Conservation (phyloP, 2,113 vertebrate species). For the Oophaga pumilio region DNA sequence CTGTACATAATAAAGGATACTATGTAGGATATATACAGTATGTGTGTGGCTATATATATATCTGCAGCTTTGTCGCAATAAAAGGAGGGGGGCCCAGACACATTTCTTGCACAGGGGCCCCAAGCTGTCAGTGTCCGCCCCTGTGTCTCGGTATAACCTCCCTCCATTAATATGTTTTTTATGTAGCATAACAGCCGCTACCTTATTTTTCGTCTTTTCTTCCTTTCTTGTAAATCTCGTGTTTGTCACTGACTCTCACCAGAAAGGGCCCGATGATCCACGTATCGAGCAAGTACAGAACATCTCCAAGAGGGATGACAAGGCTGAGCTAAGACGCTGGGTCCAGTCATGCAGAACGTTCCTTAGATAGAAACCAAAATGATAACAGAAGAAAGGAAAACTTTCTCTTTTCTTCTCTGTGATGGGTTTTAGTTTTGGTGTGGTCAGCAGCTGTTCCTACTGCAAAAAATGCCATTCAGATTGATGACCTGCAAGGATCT, state of each 20-base stretch:
- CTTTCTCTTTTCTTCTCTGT: slow-evolving; percentile 5
- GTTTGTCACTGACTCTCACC: neutral
- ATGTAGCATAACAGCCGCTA: neutral
- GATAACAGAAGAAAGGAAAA: slow-evolving; percentile 12
- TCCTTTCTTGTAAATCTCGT: neutral
- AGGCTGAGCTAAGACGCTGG: slow-evolving; percentile 32
- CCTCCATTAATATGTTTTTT: neutral
- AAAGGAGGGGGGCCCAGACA: too few relatives aligned
- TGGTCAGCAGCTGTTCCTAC: slow-evolving; percentile 4
- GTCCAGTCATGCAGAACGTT: slow-evolving; percentile 37
- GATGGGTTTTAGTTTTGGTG: slow-evolving; percentile 23
- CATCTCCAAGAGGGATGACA: slow-evolving; percentile 17
- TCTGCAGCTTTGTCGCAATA: too few relatives aligned
- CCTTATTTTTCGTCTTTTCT: neutral
- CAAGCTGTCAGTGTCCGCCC: too few relatives aligned
- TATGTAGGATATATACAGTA: too few relatives aligned
- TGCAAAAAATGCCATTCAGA: slow-evolving; percentile 26
- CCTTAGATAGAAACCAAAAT: slow-evolving; percentile 17
- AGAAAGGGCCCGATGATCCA: neutral
- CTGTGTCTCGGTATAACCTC: neutral
- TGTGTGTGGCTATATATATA: too few relatives aligned
- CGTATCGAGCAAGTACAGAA: neutral
- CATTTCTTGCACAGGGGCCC: too few relatives aligned
- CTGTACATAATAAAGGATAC: too few relatives aligned
- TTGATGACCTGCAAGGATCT: slow-evolving; percentile 24